Conservation (phyloP, 1,140 invertebrate genomes). For the Hylaeus volcanicus region DNA sequence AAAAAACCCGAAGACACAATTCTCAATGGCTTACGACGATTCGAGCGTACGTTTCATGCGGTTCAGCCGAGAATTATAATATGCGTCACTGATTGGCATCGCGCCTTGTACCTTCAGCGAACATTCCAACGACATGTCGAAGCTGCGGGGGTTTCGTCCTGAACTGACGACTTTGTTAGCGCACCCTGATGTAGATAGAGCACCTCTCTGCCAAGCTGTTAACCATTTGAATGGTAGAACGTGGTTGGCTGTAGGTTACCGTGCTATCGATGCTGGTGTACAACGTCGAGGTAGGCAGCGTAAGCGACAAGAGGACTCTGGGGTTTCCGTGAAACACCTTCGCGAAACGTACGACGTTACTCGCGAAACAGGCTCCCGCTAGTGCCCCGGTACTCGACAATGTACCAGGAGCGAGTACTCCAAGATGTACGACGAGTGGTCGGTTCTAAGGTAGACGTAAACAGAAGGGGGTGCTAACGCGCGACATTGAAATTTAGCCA, state of each 20-base stretch:
- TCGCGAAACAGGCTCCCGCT: constrained; percentile 46
- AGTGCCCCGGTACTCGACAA: constrained; percentile 23
- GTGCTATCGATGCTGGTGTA: constrained; percentile 66
- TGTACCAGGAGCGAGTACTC: constrained; percentile 47
- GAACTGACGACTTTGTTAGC: constrained; percentile 74
- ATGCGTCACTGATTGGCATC: constrained; percentile 50
- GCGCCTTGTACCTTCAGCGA: constrained; percentile 31
- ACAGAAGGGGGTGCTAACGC: constrained; percentile 2
- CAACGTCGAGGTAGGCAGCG: constrained; percentile 62
- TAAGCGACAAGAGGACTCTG: constrained; percentile 25
- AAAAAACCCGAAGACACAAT: neutral
- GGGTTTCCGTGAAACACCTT: constrained; percentile 49
- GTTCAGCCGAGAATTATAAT: constrained; percentile 10
- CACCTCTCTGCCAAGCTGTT: constrained; percentile 27
- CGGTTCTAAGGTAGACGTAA: constrained; percentile 32
- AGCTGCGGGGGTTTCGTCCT: constrained; percentile 24
- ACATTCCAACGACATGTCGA: constrained; percentile 4
- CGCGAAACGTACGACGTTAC: constrained; percentile 56
- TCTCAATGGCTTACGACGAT: neutral
- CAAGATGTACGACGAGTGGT: constrained; percentile 42
- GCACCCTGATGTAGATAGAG: constrained; percentile 36
- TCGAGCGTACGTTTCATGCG: neutral
- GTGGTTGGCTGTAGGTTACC: constrained; percentile 62
- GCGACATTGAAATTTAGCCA: constrained; percentile 12
- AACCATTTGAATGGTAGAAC: constrained; percentile 61